Evolutionary conservation across 53 echinoderm and acorn worm species (phyloP).

Genomic region (Apostichopus leukothele): DNA sequence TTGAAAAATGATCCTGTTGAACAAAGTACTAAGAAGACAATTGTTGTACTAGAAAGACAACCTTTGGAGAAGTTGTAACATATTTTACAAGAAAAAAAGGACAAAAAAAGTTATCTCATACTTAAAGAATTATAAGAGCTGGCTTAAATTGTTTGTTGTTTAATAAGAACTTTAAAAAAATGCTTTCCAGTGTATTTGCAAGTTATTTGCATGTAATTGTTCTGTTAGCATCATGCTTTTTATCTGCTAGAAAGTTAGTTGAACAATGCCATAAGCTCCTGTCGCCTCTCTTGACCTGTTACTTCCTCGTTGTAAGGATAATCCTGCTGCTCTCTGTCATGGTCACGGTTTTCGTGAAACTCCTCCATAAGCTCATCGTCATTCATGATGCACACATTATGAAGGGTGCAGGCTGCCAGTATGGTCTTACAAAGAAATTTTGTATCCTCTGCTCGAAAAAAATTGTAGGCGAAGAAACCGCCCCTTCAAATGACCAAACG

Average conservation of each 20-base stretch:
- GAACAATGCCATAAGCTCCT: neutral
- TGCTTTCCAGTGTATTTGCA: neutral
- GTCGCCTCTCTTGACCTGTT: too few species aligned
- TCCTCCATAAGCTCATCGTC: conserved; percentile 41
- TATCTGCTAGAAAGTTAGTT: neutral
- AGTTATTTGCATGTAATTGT: too few species aligned
- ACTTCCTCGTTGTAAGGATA: too few species aligned
- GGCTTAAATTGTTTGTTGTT: too few species aligned
- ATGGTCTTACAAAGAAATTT: conserved; percentile 41
- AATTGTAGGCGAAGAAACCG: conserved; percentile 29
- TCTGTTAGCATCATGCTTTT: neutral
- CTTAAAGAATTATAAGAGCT: neutral
- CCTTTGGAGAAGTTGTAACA: too few species aligned
- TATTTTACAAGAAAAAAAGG: too few species aligned
- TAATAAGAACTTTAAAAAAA: too few species aligned
- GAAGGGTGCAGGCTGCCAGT: conserved; percentile 45
- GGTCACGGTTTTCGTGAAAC: neutral
- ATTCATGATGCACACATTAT: conserved; percentile 45
- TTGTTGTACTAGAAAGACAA: neutral
- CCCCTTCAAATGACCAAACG: conserved; percentile 24
- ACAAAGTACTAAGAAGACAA: neutral
- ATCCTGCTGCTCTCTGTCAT: too few species aligned
- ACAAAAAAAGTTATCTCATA: too few species aligned
- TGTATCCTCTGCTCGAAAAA: conserved; percentile 47
- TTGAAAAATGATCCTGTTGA: neutral